These are phyloP conservation scores for Hylyphantes graminicola DNA, from an alignment of 1,140 invertebrate genomes.

Conservation along the genomic window DNA sequence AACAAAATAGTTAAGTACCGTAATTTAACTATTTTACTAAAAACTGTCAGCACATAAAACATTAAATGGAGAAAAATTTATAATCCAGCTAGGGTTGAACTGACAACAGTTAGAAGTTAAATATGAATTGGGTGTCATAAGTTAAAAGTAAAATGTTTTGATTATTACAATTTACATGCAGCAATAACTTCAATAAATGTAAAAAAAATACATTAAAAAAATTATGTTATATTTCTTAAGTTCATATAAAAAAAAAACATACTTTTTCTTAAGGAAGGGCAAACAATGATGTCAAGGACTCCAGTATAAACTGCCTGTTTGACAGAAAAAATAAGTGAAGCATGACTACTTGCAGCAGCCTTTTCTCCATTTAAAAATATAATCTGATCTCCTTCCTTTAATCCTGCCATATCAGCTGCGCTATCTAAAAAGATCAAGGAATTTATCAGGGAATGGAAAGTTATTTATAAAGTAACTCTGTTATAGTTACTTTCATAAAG, in stretches of 20 bases:
- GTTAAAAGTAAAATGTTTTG: too few relatives aligned
- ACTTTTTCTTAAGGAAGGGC: constrained; percentile 15
- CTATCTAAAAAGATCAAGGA: constrained; percentile 24
- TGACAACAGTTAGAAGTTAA: too few relatives aligned
- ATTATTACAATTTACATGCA: too few relatives aligned
- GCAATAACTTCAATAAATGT: too few relatives aligned
- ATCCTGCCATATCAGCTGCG: constrained; percentile 35
- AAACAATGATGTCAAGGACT: constrained; percentile 27
- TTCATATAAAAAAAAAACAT: constrained; percentile 3
- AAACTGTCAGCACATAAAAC: too few relatives aligned
- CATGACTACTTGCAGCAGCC: constrained; percentile 20
- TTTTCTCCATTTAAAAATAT: constrained; percentile 54
- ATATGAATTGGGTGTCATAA: too few relatives aligned
- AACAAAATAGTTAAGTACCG: not conserved
- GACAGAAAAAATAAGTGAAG: constrained; percentile 46
- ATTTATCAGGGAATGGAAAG: not conserved
- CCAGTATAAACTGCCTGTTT: constrained; percentile 54
- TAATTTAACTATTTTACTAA: not conserved
- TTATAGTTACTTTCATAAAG: not conserved
- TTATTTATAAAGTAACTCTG: too few relatives aligned
- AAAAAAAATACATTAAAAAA: too few relatives aligned
- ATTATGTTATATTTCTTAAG: not conserved
- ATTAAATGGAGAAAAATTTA: too few relatives aligned
- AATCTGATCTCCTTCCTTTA: constrained; percentile 55
- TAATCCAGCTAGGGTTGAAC: too few relatives aligned